phyloP scores from a whole-genome alignment of 2,888 invertebrate species.

The Diplolepis rosae region DNA sequence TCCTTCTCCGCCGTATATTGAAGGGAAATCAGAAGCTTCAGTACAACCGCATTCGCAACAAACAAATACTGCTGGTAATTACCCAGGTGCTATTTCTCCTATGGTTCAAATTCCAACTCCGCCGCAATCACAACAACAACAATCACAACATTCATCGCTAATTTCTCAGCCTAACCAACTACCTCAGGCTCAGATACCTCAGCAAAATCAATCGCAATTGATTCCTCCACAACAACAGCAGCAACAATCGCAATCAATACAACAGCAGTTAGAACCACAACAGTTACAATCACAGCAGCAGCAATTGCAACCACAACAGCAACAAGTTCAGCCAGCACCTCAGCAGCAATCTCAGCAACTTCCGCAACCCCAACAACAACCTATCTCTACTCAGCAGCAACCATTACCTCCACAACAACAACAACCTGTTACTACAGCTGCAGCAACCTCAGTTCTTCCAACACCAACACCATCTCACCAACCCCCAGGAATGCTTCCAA shows the following conservation, averaged over 20 bases:
- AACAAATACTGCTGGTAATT: constrained; percentile 57
- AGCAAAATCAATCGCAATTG: constrained; percentile 32
- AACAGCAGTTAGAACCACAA: constrained; percentile 32
- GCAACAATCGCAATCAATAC: constrained; percentile 50
- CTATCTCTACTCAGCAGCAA: constrained; percentile 50
- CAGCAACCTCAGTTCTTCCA: constrained; percentile 60
- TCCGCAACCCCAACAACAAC: constrained; percentile 47
- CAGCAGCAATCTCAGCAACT: constrained; percentile 52
- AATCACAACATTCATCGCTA: constrained; percentile 29
- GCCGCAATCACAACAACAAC: constrained; percentile 51
- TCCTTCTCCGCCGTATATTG: constrained; percentile 66
- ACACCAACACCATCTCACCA: constrained; percentile 68
- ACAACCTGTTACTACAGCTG: constrained; percentile 54
- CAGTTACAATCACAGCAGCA: constrained; percentile 60
- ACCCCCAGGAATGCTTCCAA: constrained; percentile 64
- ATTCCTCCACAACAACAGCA: constrained; percentile 25
- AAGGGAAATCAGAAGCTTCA: constrained; percentile 61
- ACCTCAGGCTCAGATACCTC: constrained; percentile 57
- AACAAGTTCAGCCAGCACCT: constrained; percentile 61
- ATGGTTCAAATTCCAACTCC: constrained; percentile 63
- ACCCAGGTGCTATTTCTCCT: constrained; percentile 62
- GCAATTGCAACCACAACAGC: constrained; percentile 62
- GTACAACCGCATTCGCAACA: constrained; percentile 50
- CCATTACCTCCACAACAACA: constrained; percentile 57
- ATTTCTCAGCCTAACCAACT: constrained; percentile 55